Conservation (phyloP, 92 coral and sea anemone species). For the Zoanthus sociatus region DNA sequence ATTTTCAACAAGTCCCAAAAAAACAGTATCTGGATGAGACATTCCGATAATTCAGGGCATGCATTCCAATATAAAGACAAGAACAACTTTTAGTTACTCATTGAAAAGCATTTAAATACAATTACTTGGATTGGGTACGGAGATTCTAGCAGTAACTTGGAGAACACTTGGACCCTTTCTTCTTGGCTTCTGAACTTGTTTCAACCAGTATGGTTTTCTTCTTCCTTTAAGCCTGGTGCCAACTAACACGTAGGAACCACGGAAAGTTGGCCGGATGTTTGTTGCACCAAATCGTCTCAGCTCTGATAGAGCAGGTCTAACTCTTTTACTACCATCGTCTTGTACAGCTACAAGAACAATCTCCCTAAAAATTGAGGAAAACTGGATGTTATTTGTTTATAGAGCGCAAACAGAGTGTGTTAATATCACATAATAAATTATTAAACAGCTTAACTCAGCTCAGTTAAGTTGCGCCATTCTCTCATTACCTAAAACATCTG, state of each 20-base stretch:
- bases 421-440: background rate
- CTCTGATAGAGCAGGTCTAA: slow-evolving; percentile 26
- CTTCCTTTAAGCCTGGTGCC: slow-evolving; percentile 3
- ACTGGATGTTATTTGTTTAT: background rate
- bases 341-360: slow-evolving; percentile 32
- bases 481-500: too few species aligned
- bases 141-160: slow-evolving; percentile 12
- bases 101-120: background rate
- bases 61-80: too few species aligned
- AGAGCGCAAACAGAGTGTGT: background rate
- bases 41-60: too few species aligned
- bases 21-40: too few species aligned
- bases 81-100: too few species aligned
- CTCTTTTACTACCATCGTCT: slow-evolving; percentile 27
- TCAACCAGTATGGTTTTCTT: slow-evolving; percentile 24
- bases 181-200: slow-evolving; percentile 45
- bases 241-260: slow-evolving; percentile 35
- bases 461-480: too few species aligned
- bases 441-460: too few species aligned
- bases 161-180: slow-evolving; percentile 25
- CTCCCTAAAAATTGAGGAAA: background rate
- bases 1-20: too few species aligned
- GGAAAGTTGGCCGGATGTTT: slow-evolving; percentile 13
- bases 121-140: slow-evolving; percentile 14
- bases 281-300: slow-evolving; percentile 7